Evolutionary conservation across 2,113 vertebrate species (phyloP).

Genomic region (Carassius gibelio): DNA sequence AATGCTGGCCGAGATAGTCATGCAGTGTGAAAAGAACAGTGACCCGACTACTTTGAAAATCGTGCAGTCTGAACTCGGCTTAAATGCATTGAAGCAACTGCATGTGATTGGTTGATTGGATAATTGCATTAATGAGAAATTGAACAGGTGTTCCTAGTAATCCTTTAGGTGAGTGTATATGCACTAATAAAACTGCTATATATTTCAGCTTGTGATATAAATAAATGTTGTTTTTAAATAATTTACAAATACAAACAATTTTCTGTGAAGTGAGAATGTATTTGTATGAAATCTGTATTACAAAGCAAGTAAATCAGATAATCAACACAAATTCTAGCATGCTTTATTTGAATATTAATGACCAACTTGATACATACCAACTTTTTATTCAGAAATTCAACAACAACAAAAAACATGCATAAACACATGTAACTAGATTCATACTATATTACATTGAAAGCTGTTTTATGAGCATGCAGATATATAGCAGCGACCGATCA

Average conservation of each 20-base stretch:
- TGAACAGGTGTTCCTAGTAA: no score
- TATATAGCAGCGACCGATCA: conserved; percentile 9
- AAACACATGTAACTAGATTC: not conserved
- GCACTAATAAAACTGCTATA: not conserved
- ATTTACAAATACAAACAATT: not conserved
- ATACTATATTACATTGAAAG: not conserved
- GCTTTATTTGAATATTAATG: not conserved
- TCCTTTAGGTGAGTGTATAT: not conserved
- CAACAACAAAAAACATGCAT: not conserved
- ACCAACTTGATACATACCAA: not conserved
- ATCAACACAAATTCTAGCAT: not conserved
- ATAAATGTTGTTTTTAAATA: no score
- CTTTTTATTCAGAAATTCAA: no score
- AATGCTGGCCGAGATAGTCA: no score
- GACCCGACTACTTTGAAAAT: no score
- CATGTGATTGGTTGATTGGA: no score
- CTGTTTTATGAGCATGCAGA: not conserved
- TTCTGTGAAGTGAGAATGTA: not conserved
- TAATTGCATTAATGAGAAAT: no score
- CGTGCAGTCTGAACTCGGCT: no score
- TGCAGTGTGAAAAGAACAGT: no score
- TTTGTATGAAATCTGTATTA: not conserved
- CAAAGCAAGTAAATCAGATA: not conserved
- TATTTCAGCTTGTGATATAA: no score
- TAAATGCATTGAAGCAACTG: no score